Conservation (phyloP, 1,140 invertebrate genomes). For the Caenorhabditis tropicalis region DNA sequence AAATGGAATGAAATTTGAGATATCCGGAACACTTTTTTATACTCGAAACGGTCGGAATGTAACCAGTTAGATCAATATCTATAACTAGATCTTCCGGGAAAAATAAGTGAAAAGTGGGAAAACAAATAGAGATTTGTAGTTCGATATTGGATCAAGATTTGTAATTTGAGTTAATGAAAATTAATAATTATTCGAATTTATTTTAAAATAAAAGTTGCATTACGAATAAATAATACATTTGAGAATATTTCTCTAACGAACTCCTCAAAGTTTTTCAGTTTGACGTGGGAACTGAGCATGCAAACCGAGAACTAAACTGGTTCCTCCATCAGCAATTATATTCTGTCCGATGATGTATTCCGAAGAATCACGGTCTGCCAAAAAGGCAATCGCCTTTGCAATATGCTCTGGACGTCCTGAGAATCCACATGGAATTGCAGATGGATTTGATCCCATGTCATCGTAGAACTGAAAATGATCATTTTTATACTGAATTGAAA, state of each 20-base stretch:
- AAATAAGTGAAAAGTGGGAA: not conserved
- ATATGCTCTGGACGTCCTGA: not conserved
- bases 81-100: conserved; percentile 7
- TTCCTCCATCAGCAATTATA: conserved; percentile 15
- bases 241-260: too few species aligned
- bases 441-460: not conserved
- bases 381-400: not conserved
- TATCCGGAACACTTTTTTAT: not conserved
- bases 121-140: not conserved
- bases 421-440: not conserved
- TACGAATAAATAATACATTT: too few species aligned
- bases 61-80: not conserved
- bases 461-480: conserved; percentile 17
- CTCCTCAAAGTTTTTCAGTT: not conserved
- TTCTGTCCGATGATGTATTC: not conserved
- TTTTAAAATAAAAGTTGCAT: not conserved
- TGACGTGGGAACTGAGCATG: not conserved
- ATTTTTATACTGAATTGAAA: not conserved
- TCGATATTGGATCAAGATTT: not conserved
- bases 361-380: not conserved
- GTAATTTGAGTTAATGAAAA: not conserved
- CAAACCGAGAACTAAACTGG: not conserved
- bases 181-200: not conserved
- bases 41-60: not conserved
- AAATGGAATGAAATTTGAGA: not conserved